Evolutionary conservation across 1,140 invertebrate species (phyloP), one percentile per base, ranked within the genome.

Genomic region (Helicoverpa armigera): DNA sequence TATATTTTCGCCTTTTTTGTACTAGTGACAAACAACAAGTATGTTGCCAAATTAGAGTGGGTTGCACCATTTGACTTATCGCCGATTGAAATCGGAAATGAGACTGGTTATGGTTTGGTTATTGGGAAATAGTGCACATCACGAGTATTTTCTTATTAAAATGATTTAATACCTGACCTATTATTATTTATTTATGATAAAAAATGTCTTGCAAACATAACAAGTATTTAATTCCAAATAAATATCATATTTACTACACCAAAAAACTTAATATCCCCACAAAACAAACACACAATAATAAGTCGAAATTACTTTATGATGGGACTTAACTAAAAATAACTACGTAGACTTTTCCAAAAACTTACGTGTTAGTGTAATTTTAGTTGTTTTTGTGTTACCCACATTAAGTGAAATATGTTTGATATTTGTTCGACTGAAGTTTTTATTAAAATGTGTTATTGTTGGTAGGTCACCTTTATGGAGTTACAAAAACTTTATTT

Each of bases 251-350:
- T 43, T 7, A 43, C 5, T 43, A 9, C 5, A 9, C 35, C 35
- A 43, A 43, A 23, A 23, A 60, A 60, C 56, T 60, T 23, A 23
- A 61, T 31, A 61, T 60, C 12, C 12, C 58, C 29, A 29, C 35
- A 23, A 29, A 23, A 60, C 23, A 60, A 60, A 60, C 23, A 60
- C 16, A 23, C 5, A n/a, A 23, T 29, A 70, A 18, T 29, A 53
- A 70, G 67, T 70, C 53, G 48, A 53, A 70, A 70, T 70, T 70
- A 70, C 48, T 53, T 51, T 70, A 13, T 70, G 67, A 70, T 70
- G 29, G n/a, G 11, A 18, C 1, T 35, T 4, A 35, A 35, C 35
- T 43, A 43, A 43, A 7, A 43, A 43, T 7, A 43, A 43, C 35
- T 43, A 43, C 5, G 23, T 23, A 23, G 9, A 9, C 5, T 9